Evolutionary conservation across 2,888 invertebrate species (phyloP), one percentile per base, ranked within the genome.

Genomic region (Volucella zonaria): DNA sequence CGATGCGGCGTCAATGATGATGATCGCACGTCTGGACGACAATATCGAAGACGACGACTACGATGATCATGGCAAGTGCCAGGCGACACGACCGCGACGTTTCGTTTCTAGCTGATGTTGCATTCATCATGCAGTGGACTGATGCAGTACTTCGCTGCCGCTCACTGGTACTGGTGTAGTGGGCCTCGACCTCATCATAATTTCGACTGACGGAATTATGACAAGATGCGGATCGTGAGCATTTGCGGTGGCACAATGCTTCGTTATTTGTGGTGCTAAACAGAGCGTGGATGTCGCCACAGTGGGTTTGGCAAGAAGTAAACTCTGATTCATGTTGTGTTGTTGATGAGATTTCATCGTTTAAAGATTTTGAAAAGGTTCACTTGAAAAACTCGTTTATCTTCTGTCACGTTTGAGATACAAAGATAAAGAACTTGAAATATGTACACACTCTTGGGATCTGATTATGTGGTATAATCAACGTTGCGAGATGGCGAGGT

Each of bases 141-240:
- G 8, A 31, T 47, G 52, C 62, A 58, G 49, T 54, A 79, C 62
- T 52, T 38, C 43, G 64, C 52, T 58, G 70, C 52, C 76, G 80
- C 52, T 14, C 15, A 14, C 23, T 15, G 38, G 49, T 54, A 38
- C 47, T 47, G 18, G 62, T 56, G n/a, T 62, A 73, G 77, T 78
- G 66, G 74, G 64, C 82, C 86, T 78, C 81, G 77, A 82, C 86
- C 81, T 81, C 86, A 78, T 82, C 86, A 82, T 78, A 78, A 82
- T 82, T 86, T 78, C 82, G 73, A 59, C 87, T 90, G 89, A 89
- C 90, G 89, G 89, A 88, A 90, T 90, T 90, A 90, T 90, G 89
- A 90, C 90, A 90, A 87, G 88, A 78, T 82, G 86, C 82, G 68
- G 78, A 86, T 78, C 81, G 77, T 81, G 81, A 86, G 73, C 70